phyloP scores from a whole-genome alignment of 1,140 invertebrate species.

The Protaetia brevitarsis region DNA sequence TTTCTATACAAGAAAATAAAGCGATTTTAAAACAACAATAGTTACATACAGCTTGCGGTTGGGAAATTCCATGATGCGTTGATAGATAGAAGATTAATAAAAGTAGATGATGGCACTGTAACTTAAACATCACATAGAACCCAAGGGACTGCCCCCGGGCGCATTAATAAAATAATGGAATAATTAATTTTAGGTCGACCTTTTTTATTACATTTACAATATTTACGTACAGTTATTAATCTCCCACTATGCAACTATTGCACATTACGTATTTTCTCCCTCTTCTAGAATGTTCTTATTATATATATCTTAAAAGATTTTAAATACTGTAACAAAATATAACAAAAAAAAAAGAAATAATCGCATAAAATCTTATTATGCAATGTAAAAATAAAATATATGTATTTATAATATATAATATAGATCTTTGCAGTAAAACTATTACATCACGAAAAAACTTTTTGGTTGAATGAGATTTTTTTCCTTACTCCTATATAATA shows the following conservation, averaged over 20 bases:
- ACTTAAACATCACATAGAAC: background rate
- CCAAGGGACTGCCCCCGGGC: no score
- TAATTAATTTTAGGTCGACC: no score
- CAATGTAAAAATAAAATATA: conserved; percentile 9
- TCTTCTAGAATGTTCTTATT: conserved; percentile 12
- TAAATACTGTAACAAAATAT: conserved; percentile 13
- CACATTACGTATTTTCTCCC: background rate
- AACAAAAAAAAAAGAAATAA: background rate
- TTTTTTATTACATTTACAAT: no score
- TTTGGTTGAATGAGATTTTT: conserved; percentile 9
- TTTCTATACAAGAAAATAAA: background rate
- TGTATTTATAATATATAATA: background rate
- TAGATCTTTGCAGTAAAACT: conserved; percentile 16
- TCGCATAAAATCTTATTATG: background rate
- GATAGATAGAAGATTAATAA: background rate
- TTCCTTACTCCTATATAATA: background rate
- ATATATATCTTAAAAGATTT: background rate
- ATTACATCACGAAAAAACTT: conserved; percentile 10
- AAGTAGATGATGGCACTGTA: background rate
- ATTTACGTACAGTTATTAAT: background rate
- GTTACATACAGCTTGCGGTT: no score
- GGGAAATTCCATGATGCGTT: no score
- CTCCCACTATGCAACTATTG: background rate
- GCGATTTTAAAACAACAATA: background rate
- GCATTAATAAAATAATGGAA: no score